Percentiles rank a stretch among this genome's conserved stretches.
Conservation (phyloP, 2,113 vertebrate species). For the Plecturocebus donacophilus region DNA sequence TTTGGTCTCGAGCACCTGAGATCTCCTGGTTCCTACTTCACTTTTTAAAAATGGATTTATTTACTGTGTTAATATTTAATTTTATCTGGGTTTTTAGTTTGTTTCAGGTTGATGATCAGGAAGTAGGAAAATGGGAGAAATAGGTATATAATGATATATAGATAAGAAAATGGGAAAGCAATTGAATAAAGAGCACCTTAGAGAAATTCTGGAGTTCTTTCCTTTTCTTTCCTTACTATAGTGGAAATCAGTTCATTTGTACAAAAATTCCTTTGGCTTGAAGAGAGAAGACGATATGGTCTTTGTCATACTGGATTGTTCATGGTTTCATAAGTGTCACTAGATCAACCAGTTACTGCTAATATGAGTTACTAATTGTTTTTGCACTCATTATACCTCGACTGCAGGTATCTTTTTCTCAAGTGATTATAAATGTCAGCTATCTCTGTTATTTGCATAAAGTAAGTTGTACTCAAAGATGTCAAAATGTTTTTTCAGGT, state of each 20-base stretch:
- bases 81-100: background rate
- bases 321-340: rapidly evolving
- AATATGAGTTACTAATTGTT: rapidly evolving
- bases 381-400: rapidly evolving
- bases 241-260: rapidly evolving
- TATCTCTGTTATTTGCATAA: background rate
- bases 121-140: too few relatives aligned
- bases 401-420: background rate
- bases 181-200: rapidly evolving
- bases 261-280: rapidly evolving
- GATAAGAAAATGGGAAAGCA: rapidly evolving
- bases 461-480: background rate
- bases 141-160: rapidly evolving
- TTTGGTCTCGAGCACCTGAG: too few relatives aligned
- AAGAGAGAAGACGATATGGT: background rate
- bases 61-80: background rate
- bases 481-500: constrained; percentile 84
- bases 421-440: too few relatives aligned
- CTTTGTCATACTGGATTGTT: rapidly evolving
- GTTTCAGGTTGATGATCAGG: background rate
- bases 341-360: too few relatives aligned
- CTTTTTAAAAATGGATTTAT: background rate
- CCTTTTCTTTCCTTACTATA: rapidly evolving
- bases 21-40: background rate
- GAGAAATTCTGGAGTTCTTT: rapidly evolving